phyloP scores from a whole-genome alignment of 2,797 vertebrate genomes.

The Anisognathus igniventris region DNA sequence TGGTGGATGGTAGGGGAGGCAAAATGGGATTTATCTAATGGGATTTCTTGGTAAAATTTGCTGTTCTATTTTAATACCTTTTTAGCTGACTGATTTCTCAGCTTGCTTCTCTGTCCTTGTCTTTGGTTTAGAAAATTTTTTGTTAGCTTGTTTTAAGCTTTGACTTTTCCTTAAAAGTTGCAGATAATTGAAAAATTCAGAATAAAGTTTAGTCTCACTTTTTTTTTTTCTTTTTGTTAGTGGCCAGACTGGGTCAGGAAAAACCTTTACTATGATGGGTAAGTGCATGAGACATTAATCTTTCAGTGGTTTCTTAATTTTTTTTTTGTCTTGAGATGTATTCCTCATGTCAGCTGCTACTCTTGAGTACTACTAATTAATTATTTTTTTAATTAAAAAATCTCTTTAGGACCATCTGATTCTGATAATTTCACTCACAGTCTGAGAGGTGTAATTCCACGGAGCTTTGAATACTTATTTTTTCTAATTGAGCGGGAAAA shows the following conservation, averaged over 20 bases:
- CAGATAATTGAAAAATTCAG: neutral
- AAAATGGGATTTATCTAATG: neutral
- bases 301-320: neutral
- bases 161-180: neutral
- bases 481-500: slow-evolving; percentile 92
- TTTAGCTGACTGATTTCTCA: neutral
- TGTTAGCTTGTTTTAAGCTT: neutral
- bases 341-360: neutral
- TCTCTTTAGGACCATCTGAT: slow-evolving; percentile 86
- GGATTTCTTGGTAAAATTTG: neutral
- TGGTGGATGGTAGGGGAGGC: neutral
- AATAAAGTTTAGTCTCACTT: neutral
- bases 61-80: neutral
- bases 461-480: slow-evolving; percentile 96
- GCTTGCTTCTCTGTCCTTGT: neutral
- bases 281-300: slow-evolving; percentile 40
- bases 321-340: neutral
- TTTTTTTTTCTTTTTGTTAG: slow-evolving; percentile 62
- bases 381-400: neutral
- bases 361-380: neutral
- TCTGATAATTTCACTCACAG: slow-evolving; percentile 92
- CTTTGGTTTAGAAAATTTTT: neutral
- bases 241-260: slow-evolving; percentile 95
- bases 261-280: slow-evolving; percentile 99
- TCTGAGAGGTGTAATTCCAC: slow-evolving; percentile 91